These are phyloP conservation scores for Prorops nasuta DNA, from an alignment of 1,140 invertebrate genomes.

Conservation along the genomic window DNA sequence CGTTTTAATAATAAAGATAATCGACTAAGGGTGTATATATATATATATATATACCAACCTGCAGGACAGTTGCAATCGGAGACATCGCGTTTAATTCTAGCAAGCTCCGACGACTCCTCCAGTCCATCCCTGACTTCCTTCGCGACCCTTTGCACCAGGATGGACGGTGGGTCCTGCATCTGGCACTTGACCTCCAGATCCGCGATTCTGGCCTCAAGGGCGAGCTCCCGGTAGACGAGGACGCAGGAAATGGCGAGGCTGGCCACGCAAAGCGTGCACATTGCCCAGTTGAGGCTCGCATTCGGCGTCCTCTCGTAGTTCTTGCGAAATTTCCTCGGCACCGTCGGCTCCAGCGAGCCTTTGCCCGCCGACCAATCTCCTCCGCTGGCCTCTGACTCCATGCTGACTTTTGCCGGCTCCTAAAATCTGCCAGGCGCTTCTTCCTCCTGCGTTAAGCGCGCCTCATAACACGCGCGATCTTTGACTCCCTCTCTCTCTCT, in stretches of 20 bases:
- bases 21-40: too few species aligned
- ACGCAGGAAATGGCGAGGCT: conserved; percentile 43
- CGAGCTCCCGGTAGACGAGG: conserved; percentile 42
- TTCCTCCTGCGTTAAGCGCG: not conserved
- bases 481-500: not conserved
- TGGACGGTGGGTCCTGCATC: conserved; percentile 14
- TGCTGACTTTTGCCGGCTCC: conserved; percentile 10
- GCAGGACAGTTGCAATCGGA: conserved; percentile 45
- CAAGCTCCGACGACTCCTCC: conserved; percentile 15
- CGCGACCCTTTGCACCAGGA: conserved; percentile 32
- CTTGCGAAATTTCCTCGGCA: conserved; percentile 36
- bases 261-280: conserved; percentile 46
- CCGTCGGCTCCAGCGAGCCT: conserved; percentile 20
- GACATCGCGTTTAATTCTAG: conserved; percentile 39
- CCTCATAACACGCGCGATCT: not conserved
- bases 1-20: too few species aligned
- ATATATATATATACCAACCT: too few species aligned
- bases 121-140: conserved; percentile 34
- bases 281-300: conserved; percentile 33
- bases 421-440: not conserved
- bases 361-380: conserved; percentile 5
- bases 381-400: conserved; percentile 24
- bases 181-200: conserved; percentile 36
- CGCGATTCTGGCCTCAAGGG: conserved; percentile 44
- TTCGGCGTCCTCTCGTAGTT: conserved; percentile 12